Percentiles rank a stretch among this genome's conserved stretches.
Conservation (phyloP, 1,140 invertebrate genomes). For the Ooceraea biroi region DNA sequence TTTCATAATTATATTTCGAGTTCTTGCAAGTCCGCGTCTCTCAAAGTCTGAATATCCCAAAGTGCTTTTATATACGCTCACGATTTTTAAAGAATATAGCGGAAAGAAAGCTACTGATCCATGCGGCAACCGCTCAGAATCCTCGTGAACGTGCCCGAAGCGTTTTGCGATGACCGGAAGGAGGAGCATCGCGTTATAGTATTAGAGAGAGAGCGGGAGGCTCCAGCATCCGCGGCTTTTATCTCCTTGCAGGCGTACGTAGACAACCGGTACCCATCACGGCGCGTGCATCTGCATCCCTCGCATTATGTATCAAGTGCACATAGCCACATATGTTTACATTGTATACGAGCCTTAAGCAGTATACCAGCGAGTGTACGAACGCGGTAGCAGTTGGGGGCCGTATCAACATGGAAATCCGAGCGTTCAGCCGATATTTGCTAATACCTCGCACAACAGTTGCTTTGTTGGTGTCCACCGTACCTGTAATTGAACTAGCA, state of each 20-base stretch:
- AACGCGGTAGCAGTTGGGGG: not conserved
- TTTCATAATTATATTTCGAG: not conserved
- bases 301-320: constrained; percentile 21
- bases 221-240: constrained; percentile 2
- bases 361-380: constrained; percentile 15
- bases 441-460: constrained; percentile 30
- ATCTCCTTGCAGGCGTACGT: constrained; percentile 15
- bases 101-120: not conserved
- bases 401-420: constrained; percentile 49
- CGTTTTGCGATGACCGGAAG: too few relatives aligned
- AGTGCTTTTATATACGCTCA: not conserved
- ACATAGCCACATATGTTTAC: constrained; percentile 36
- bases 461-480: constrained; percentile 8
- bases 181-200: too few relatives aligned
- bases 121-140: not conserved
- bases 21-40: too few relatives aligned
- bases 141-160: not conserved
- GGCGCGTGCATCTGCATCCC: constrained; percentile 37
- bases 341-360: constrained; percentile 48
- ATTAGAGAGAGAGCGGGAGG: too few relatives aligned
- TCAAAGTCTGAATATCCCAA: not conserved
- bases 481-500: constrained; percentile 7
- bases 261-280: constrained; percentile 30
- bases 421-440: constrained; percentile 41
- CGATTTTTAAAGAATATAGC: not conserved